Base-by-base conservation (phyloP, 2,888 invertebrate genomes). In the Yponomeuta cagnagella region DNA sequence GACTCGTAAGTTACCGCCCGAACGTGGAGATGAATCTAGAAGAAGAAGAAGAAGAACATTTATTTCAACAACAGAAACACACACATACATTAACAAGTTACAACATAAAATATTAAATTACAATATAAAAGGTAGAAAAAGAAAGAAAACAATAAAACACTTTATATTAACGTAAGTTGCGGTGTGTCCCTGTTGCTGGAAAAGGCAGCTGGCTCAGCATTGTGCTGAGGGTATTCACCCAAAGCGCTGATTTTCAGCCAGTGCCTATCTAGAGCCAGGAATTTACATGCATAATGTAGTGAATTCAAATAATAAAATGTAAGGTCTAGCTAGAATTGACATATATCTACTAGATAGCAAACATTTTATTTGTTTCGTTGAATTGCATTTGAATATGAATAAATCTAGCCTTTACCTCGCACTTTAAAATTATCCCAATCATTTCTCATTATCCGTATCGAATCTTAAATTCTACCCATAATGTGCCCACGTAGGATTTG, bases 381-480 rank as follows among this genome's bases (percentile, higher is more conserved):
- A 52, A 64, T n/a, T 67, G 4, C 0, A 67, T 37, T 43, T 43
- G 67, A 15, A 67, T 67, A 48, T n/a, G 12, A 43, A 67, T 37
- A 15, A 3, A 67, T 68, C 48, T 10, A 31, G 52, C 30, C 37
- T 58, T 68, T 52, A 68, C 52, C 23, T 52, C 48, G 52, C 52
- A 48, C 68, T 68, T 68, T 5, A 12, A 68, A 43, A 52, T 48
- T 30, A 52, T 52, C 52, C 67, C 33, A 33, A 67, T 2, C 15
- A 37, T 43, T 37, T 67, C 15, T 52, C 68, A 68, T 52, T 52
- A 68, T 52, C 81, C 82, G 80, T 81, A 82, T 81, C 88, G 79
- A 85, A 88, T 88, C 79, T 80, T 72, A 82, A 84, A 83, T 81
- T 81, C 77, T 68, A 68, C 75, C 73, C 74, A 76, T 82, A 81